phyloP scores from a whole-genome alignment of 2,797 vertebrate genomes.

The Paramormyrops hopkinsi region DNA sequence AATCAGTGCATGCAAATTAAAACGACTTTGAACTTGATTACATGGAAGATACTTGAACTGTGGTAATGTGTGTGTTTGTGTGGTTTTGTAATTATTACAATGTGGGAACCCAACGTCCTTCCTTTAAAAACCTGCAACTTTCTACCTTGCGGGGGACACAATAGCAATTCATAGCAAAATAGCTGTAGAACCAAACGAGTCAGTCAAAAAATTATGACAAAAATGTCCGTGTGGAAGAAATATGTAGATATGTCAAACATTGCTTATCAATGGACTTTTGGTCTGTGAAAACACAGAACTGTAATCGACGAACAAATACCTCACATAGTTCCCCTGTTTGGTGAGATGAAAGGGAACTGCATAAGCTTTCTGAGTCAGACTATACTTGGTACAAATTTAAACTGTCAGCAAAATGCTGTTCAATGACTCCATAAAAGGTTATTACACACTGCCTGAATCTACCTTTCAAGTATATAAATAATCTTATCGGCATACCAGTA shows the following conservation, averaged over 20 bases:
- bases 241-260: neutral
- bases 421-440: neutral
- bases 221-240: neutral
- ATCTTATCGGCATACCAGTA: neutral
- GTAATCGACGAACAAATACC: neutral
- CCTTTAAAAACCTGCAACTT: neutral
- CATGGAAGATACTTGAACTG: neutral
- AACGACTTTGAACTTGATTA: neutral
- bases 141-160: neutral
- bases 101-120: neutral
- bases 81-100: neutral
- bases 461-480: neutral
- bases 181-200: neutral
- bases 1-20: neutral
- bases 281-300: neutral
- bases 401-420: slow-evolving; percentile 1
- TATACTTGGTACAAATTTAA: neutral
- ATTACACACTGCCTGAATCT: neutral
- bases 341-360: neutral
- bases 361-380: neutral
- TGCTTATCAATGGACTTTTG: neutral
- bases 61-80: neutral
- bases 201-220: neutral
- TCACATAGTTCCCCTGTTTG: neutral
- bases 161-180: neutral